phyloP scores from a whole-genome alignment of 2,113 vertebrate species.

The Myrmecobius fasciatus region DNA sequence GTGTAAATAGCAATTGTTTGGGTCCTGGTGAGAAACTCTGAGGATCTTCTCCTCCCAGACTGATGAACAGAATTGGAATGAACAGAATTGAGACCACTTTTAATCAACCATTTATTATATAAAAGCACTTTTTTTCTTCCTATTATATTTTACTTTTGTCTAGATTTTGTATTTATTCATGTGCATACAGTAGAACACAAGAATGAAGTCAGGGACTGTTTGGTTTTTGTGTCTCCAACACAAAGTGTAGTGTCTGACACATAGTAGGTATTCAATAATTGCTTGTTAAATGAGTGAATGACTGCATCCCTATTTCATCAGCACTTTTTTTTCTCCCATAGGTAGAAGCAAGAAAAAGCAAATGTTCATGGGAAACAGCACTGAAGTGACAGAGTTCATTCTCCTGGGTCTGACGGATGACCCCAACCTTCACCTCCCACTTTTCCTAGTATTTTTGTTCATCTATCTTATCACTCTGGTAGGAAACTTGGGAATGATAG shows the following conservation, averaged over 20 bases:
- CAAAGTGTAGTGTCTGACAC: not conserved
- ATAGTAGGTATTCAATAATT: too few relatives aligned
- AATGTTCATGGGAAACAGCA: conserved; percentile 35
- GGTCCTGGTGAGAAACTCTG: not conserved
- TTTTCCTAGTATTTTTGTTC: conserved; percentile 60
- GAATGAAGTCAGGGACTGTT: not conserved
- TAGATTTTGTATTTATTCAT: not conserved
- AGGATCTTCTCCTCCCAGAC: not conserved
- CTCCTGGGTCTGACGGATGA: conserved; percentile 67
- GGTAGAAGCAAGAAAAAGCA: not conserved
- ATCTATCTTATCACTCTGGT: conserved; percentile 54
- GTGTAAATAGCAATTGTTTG: conserved; percentile 29
- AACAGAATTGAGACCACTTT: not conserved
- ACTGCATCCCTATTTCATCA: not conserved
- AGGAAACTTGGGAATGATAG: conserved; percentile 60
- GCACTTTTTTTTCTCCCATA: not conserved
- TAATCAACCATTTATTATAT: not conserved
- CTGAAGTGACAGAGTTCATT: conserved; percentile 54
- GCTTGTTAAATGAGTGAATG: not conserved
- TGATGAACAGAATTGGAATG: not conserved
- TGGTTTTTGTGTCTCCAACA: not conserved
- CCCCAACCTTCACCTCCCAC: conserved; percentile 46
- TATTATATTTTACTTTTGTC: not conserved
- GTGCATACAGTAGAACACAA: not conserved
- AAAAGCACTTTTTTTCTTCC: not conserved